Base-by-base conservation (phyloP, 2,113 vertebrate species). In the Falcunculus frontatus region DNA sequence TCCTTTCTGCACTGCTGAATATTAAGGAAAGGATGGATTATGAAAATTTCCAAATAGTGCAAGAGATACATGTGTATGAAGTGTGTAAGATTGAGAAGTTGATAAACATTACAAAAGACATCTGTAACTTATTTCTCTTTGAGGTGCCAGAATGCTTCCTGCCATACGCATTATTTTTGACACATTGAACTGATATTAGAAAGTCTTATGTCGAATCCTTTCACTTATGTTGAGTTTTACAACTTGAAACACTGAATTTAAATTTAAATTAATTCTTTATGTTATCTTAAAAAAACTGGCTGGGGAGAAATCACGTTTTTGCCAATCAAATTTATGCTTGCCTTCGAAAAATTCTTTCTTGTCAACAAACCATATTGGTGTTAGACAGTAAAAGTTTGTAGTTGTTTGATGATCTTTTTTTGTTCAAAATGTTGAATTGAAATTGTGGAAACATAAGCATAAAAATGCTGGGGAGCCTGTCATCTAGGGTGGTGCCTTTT, bases 221-320 rank as follows among this genome's bases (percentile, higher is more conserved):
- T 97, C 47, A 53, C 89, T 96, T 95, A 83, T 91, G 72, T 87
- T 96, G 86, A 96, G 73, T 60, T 96, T 97, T 89, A 64, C 41
- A 87, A 85, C 44, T 49, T 67, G 60, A 87, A 96, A 49, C 46
- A 76, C 55, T 78, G 67, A 93, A 84, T 94, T 94, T 76, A 84
- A 84, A 83, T 95, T 90, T 87, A 88, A 57, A 88, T 87, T 72
- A 70, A 29, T 21, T 82, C 33, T 90, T 96, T 91, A 67, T 96
- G 80, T 53, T 37, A 6, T 68, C 68, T 87, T 78, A 27, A 67
- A 89, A 50, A 0, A 53, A 75, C 37, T 78, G 84, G 17, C 68
- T 84, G 37, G 96, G 84, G 17, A 84, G 55, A 90, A 94, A 77
- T 84, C 52, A 77, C 39, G 57, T 89, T 96, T 90, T 84, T 79